Base-by-base conservation (phyloP, 1,140 invertebrate species). In the Parasteatoda tepidariorum region DNA sequence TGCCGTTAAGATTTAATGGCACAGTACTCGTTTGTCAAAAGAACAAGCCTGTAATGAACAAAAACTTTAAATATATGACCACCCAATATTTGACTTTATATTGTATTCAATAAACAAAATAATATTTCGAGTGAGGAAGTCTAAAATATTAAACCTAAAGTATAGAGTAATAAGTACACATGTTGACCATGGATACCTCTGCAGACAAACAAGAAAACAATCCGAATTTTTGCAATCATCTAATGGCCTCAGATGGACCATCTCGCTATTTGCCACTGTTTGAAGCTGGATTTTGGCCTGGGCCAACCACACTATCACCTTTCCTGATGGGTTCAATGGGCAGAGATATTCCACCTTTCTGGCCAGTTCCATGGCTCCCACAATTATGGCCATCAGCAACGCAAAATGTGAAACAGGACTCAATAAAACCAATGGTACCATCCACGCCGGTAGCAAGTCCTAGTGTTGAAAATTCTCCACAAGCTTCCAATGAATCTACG, bases 331-430 rank as follows among this genome's bases (percentile, higher is more conserved):
- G 62, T 13, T n/a, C 57, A 7, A n/a, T n/a, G n/a, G 18, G 18
- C 38, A 26, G 76, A 31, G 76, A 79, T 2, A 59, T 67, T 7
- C 76, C 76, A 0, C 76, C 38, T 2, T 79, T 79, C 33, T 79
- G 76, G 76, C 76, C 76, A 3, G 64, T 79, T 28, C 76, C 76
- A 3, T 79, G 76, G 76, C n/a, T 79, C 26, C 76, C 76, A 1
- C 76, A 79, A 7, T 5, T 79, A 13, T 79, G 76, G 76, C 33
- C 74, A 2, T 26, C 61, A 22, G 34, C 76, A 11, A 15, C 73
- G 3, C 54, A 59, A 59, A 4, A 9, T 2, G 4, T 18, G 0
- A 48, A 48, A 18, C 38, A 9, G 18, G 38, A 48, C 4, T 13
- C 18, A 4, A 4, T 48, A 9, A 48, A 18, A 4, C 38, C 38